Evolutionary conservation across 1,140 invertebrate genomes (phyloP).

Genomic region (Pachyrhynchus sulphureomaculatus): DNA sequence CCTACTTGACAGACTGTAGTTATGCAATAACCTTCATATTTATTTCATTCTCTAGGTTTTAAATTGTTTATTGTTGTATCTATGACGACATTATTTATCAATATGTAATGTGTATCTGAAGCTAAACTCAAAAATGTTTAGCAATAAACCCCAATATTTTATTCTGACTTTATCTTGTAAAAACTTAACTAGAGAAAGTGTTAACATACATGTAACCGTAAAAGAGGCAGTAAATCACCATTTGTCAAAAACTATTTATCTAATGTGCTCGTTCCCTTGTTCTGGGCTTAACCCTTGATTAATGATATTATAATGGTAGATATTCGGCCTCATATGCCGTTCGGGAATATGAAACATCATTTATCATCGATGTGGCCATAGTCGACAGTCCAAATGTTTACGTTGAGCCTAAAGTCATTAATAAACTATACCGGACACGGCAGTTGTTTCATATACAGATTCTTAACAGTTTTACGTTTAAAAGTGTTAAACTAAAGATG

Average conservation of each 20-base stretch:
- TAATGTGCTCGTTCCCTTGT: conserved; percentile 27
- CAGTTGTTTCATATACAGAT: not conserved
- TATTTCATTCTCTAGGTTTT: too few species aligned
- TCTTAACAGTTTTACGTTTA: too few species aligned
- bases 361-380: conserved; percentile 16
- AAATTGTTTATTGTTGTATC: too few species aligned
- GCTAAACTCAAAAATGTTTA: too few species aligned
- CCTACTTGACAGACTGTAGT: too few species aligned
- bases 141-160: too few species aligned
- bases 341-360: conserved; percentile 25
- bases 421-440: conserved; percentile 7
- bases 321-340: conserved; percentile 29
- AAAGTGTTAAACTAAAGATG: too few species aligned
- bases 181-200: conserved; percentile 8
- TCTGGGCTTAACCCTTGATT: conserved; percentile 24
- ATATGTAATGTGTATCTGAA: too few species aligned
- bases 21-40: too few species aligned
- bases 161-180: too few species aligned
- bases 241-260: conserved; percentile 32
- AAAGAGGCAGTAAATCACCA: conserved; percentile 29
- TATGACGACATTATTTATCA: too few species aligned
- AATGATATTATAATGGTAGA: conserved; percentile 31
- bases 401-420: conserved; percentile 11
- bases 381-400: conserved; percentile 21
- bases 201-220: conserved; percentile 28